Evolutionary conservation across 2,113 vertebrate species (phyloP), one percentile per base, ranked within the genome.

Genomic region (Rhea pennata): DNA sequence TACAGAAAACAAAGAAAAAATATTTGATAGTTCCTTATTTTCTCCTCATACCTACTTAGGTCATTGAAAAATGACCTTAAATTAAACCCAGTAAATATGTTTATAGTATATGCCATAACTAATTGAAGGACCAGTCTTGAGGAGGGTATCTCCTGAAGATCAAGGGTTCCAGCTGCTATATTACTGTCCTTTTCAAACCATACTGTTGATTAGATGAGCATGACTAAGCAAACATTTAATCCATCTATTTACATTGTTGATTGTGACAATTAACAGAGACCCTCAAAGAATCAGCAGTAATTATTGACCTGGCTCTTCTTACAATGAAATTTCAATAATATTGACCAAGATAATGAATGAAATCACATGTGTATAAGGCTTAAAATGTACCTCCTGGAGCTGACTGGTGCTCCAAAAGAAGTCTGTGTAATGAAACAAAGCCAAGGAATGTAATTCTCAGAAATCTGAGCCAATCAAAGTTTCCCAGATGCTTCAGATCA

Each of bases 291-390:
- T 94, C 31, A 6, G 2, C 23, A 91, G 53, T 81, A 89, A 89
- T 93, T 96, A 93, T 66, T 85, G 70, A 91, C 23, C 42, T 87
- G 23, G 39, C 31, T 87, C 65, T 95, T 97, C 66, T 83, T 67
- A 82, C 56, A 84, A 87, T 87, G 58, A 96, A 85, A 92, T 93
- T 97, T 97, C 54, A 48, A 90, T 95, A 93, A 51, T 75, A 96
- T 93, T 95, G 78, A 90, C 92, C 93, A 88, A 96, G 69, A 74
- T 74, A 58, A 91, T 88, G 74, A 96, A 94, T 84, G 93, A 91
- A 97, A 97, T 97, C 95, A 58, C 27, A 71, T 80, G 15, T 87
- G 29, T 93, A 22, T 83, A 62, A 95, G n/a, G 16, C 29, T 65
- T 93, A 20, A 90, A 94, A 62, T 39, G 7, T 91, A 51, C 44